Percentiles rank a stretch among this genome's conserved stretches.
These are phyloP conservation scores for Nipponia nippon DNA, from an alignment of 2,113 vertebrate genomes.

Conservation along the genomic window DNA sequence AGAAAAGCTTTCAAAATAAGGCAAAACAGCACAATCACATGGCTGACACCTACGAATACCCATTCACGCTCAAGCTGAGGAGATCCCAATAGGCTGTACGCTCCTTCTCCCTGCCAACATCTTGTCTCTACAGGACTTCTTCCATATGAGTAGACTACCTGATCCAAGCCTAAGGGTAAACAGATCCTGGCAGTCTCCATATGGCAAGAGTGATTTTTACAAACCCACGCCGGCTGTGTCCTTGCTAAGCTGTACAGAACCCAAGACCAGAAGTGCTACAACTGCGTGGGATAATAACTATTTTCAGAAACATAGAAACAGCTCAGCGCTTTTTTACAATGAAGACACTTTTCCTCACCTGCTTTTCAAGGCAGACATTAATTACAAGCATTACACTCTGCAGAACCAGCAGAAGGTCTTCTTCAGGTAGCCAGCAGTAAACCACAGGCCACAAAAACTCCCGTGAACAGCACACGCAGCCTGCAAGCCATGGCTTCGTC, in stretches of 20 bases:
- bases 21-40: neutral
- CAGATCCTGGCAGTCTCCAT: neutral
- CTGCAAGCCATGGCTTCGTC: neutral
- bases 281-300: rapidly evolving
- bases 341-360: neutral
- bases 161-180: neutral
- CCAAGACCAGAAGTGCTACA: neutral
- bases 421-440: neutral
- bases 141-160: neutral
- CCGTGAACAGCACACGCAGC: neutral
- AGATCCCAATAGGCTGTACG: neutral
- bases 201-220: neutral
- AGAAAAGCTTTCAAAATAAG: neutral
- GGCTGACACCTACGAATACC: neutral
- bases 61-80: rapidly evolving
- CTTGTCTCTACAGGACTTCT: neutral
- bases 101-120: neutral
- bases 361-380: neutral
- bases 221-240: neutral
- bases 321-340: neutral
- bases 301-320: neutral
- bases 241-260: neutral
- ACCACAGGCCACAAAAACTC: neutral
- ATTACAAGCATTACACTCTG: neutral
- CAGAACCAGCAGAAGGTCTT: neutral